phyloP scores from a whole-genome alignment of 2,113 vertebrate genomes.

The Psittacula cyanocephala region DNA sequence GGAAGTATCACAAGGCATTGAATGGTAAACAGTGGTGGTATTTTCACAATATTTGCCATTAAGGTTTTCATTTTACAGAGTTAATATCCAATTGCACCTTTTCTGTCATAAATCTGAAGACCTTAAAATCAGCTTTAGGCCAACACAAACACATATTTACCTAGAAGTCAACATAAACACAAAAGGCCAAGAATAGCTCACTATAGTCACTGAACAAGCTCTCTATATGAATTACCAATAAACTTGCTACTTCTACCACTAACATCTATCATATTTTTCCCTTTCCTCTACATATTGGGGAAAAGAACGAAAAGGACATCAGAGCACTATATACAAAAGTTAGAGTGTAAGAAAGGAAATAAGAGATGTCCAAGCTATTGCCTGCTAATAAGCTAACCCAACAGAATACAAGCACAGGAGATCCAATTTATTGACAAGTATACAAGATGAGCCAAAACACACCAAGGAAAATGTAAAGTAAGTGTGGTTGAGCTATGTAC shows the following conservation, averaged over 20 bases:
- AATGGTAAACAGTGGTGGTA: constrained; percentile 47
- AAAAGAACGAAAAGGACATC: neutral
- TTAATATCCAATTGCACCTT: constrained; percentile 13
- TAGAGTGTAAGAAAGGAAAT: neutral
- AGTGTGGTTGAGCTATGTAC: accelerated
- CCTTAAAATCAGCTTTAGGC: neutral
- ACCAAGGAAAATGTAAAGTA: neutral
- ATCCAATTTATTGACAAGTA: neutral
- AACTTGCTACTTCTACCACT: neutral
- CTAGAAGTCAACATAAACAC: neutral
- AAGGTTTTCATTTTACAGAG: neutral
- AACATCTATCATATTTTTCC: neutral
- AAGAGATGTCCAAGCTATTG: neutral
- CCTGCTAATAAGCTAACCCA: neutral
- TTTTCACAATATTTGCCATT: constrained; percentile 57
- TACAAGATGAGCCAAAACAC: accelerated
- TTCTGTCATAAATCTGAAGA: neutral
- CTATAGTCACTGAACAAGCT: neutral
- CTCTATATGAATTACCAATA: neutral
- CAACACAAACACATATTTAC: neutral
- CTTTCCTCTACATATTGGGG: neutral
- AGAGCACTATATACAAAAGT: neutral
- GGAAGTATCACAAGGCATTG: neutral
- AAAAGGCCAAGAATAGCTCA: neutral
- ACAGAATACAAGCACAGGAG: neutral